Conservation (phyloP, 2,113 vertebrate genomes). For the Zootoca vivipara region DNA sequence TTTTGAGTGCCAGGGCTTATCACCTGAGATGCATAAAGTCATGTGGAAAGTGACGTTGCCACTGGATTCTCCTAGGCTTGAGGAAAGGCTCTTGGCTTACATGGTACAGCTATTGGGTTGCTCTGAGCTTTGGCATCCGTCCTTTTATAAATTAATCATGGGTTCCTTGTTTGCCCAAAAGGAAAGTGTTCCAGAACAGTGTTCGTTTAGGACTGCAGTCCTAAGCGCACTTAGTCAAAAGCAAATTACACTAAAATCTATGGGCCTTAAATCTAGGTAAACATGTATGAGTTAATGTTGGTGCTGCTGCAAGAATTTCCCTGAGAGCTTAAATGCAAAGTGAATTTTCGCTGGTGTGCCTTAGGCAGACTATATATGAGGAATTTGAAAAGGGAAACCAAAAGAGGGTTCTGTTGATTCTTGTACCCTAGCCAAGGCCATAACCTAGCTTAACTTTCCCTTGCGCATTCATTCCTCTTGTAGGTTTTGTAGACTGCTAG, state of each 20-base stretch:
- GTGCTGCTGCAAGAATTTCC: neutral
- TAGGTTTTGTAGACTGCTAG: neutral
- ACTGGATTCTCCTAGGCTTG: neutral
- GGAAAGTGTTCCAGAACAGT: neutral
- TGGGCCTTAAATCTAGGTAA: neutral
- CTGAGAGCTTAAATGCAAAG: neutral
- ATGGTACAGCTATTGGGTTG: neutral
- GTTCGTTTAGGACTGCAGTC: neutral
- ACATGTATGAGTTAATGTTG: neutral
- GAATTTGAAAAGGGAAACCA: neutral
- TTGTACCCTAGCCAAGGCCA: neutral
- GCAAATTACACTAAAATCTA: neutral
- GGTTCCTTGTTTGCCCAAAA: neutral
- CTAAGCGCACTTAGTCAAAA: neutral
- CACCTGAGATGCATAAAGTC: neutral
- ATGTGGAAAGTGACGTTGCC: neutral
- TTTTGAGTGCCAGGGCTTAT: neutral
- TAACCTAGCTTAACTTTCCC: neutral
- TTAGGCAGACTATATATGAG: neutral
- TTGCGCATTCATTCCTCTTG: too few relatives aligned
- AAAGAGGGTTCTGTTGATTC: neutral
- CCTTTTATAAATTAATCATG: neutral
- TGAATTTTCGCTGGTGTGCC: neutral
- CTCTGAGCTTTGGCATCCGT: neutral
- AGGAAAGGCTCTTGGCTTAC: neutral